Conservation (phyloP, 2,113 vertebrate genomes). For the Daubentonia madagascariensis region DNA sequence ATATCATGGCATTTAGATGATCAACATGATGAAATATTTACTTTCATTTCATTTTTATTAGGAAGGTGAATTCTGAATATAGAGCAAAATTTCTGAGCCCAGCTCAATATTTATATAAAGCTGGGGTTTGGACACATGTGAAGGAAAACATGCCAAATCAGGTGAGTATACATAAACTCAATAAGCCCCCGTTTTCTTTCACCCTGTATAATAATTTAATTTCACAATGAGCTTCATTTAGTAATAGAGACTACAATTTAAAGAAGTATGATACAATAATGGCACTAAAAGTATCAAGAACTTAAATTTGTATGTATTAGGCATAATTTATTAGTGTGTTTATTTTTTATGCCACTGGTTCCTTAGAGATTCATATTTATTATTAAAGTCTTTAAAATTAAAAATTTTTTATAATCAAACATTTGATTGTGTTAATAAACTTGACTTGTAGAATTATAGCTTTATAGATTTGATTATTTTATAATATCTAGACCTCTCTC, state of each 20-base stretch:
- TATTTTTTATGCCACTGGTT: not conserved
- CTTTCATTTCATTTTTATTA: conserved; percentile 73
- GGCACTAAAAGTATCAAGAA: not conserved
- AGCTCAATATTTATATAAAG: conserved; percentile 87
- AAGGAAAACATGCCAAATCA: conserved; percentile 79
- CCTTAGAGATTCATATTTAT: not conserved
- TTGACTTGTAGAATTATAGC: not conserved
- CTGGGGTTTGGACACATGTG: conserved; percentile 84
- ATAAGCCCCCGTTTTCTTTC: conserved; percentile 17
- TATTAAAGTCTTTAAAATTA: conserved; percentile 40
- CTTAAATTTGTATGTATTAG: not conserved
- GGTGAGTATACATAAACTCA: conserved; percentile 74
- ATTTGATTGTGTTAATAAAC: not conserved
- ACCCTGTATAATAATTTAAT: not conserved
- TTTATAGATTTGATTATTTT: not conserved
- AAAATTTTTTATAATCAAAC: not conserved
- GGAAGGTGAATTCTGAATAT: conserved; percentile 91
- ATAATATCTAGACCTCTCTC: not conserved
- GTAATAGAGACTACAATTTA: not conserved
- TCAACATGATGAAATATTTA: conserved; percentile 43
- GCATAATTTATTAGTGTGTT: not conserved
- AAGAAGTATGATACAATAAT: not conserved
- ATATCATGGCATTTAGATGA: conserved; percentile 55
- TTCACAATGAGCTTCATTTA: not conserved
- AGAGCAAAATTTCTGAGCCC: conserved; percentile 90